phyloP scores from a whole-genome alignment of 2,888 invertebrate genomes.

The Heteropelma amictum region DNA sequence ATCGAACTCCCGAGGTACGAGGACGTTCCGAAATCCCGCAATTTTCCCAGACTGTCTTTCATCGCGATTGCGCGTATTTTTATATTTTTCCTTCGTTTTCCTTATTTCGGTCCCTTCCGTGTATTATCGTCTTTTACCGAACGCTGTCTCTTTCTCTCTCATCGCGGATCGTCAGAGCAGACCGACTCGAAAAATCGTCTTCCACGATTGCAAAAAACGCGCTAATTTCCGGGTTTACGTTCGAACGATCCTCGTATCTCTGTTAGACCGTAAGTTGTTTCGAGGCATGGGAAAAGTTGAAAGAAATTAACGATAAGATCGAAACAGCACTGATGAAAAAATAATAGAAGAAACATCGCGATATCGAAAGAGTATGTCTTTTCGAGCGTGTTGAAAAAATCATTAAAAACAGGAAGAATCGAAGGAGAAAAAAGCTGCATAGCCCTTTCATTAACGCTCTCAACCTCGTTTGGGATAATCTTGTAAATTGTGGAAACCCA shows the following conservation, averaged over 20 bases:
- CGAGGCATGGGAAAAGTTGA: conserved; percentile 39
- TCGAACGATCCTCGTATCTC: conserved; percentile 44
- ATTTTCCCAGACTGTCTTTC: too few species aligned
- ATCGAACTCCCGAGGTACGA: conserved; percentile 38
- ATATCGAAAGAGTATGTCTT: conserved; percentile 16
- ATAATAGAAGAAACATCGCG: background rate
- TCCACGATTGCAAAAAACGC: conserved; percentile 17
- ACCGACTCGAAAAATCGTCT: background rate
- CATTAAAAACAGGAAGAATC: conserved; percentile 12
- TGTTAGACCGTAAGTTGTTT: conserved; percentile 38
- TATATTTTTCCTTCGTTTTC: background rate
- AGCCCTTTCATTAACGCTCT: conserved; percentile 8
- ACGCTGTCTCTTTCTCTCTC: background rate
- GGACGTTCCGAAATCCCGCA: conserved; percentile 14
- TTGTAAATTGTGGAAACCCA: conserved; percentile 14
- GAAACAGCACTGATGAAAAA: conserved; percentile 20
- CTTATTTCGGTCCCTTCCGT: background rate
- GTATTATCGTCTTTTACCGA: too few species aligned
- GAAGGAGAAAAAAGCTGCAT: background rate
- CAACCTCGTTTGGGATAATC: conserved; percentile 17
- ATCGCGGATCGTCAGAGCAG: conserved; percentile 2
- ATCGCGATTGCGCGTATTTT: background rate
- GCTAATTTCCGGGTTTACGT: background rate
- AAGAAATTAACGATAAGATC: conserved; percentile 30
- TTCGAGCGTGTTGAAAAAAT: conserved; percentile 19